Evolutionary conservation across 2,113 vertebrate species (phyloP).

Genomic region (Salvelinus namaycush): DNA sequence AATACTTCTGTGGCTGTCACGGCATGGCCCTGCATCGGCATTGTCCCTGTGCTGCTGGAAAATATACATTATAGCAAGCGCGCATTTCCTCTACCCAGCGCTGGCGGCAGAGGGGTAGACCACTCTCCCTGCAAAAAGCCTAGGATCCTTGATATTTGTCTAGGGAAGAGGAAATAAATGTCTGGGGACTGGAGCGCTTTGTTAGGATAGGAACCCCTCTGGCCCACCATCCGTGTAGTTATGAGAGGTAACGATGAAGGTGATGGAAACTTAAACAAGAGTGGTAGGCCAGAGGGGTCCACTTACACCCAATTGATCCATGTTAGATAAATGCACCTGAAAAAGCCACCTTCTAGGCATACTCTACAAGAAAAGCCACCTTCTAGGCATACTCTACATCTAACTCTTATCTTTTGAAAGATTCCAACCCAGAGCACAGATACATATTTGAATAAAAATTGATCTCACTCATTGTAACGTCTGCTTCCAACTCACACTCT

Average conservation of each 20-base stretch:
- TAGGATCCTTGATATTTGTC: slow-evolving; percentile 70
- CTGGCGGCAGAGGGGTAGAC: slow-evolving; percentile 66
- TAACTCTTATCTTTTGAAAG: neutral
- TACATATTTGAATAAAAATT: neutral
- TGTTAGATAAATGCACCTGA: neutral
- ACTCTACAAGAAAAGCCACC: neutral
- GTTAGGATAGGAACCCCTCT: slow-evolving; percentile 35
- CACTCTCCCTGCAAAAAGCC: slow-evolving; percentile 51
- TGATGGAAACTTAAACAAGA: slow-evolving; percentile 69
- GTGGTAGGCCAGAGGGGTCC: slow-evolving; percentile 52
- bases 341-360: neutral
- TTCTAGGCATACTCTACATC: neutral
- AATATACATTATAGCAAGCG: slow-evolving; percentile 60
- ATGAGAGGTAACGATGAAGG: slow-evolving; percentile 57
- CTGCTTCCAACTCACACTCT: no score
- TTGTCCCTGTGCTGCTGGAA: slow-evolving; percentile 52
- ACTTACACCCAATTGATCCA: slow-evolving; percentile 52
- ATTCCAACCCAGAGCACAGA: neutral
- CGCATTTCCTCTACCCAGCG: slow-evolving; percentile 55
- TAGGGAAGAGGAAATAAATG: slow-evolving; percentile 62
- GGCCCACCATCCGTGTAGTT: slow-evolving; percentile 42
- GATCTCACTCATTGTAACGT: neutral
- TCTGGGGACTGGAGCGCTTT: neutral
- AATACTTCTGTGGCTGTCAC: slow-evolving; percentile 63
- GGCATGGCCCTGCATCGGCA: slow-evolving; percentile 48